Conservation (phyloP, 2,888 invertebrate genomes). For the Sipha maydis region DNA sequence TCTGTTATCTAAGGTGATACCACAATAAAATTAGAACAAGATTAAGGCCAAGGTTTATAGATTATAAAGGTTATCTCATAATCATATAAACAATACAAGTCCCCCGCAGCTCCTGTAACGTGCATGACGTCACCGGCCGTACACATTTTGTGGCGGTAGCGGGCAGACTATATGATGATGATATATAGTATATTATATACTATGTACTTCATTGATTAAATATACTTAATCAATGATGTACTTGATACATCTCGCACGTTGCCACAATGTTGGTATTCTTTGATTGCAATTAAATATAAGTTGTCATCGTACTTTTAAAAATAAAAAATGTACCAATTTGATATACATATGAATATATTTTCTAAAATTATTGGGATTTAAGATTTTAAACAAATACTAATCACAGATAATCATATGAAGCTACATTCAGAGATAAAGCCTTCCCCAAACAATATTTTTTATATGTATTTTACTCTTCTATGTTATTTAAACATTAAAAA, state of each 20-base stretch:
- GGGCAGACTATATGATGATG: too few relatives aligned
- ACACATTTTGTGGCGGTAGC: not conserved
- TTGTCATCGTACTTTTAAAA: not conserved
- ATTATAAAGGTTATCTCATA: constrained; percentile 9
- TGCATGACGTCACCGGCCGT: not conserved
- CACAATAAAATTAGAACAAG: too few relatives aligned
- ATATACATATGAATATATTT: not conserved
- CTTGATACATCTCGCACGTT: too few relatives aligned
- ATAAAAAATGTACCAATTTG: not conserved
- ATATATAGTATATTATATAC: too few relatives aligned
- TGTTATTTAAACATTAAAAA: not conserved
- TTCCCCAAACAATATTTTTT: too few relatives aligned
- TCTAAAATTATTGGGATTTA: not conserved
- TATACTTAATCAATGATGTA: too few relatives aligned
- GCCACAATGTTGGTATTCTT: not conserved
- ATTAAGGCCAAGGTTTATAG: constrained; percentile 4
- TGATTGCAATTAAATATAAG: not conserved
- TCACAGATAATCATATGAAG: not conserved
- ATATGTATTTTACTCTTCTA: too few relatives aligned
- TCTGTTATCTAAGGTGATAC: too few relatives aligned
- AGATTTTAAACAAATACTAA: constrained; percentile 1
- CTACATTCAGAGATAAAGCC: too few relatives aligned
- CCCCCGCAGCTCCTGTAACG: too few relatives aligned
- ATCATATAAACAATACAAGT: constrained; percentile 4
- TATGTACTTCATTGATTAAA: too few relatives aligned